These are phyloP conservation scores for Indicator maculatus DNA, from an alignment of 2,113 vertebrate species.

Conservation along the genomic window DNA sequence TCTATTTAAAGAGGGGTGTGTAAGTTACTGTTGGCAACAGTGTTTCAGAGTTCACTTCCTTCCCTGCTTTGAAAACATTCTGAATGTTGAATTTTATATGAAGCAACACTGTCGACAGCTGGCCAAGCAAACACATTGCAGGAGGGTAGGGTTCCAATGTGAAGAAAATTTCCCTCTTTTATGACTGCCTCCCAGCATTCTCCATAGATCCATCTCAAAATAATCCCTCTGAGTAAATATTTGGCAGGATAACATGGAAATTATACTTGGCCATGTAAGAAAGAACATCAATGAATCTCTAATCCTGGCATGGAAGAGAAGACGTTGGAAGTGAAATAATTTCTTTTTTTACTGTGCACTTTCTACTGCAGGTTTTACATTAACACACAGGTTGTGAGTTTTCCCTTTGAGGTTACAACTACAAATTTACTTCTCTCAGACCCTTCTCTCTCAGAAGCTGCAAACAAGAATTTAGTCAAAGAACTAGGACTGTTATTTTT, in stretches of 20 bases:
- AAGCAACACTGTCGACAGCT: conserved; percentile 65
- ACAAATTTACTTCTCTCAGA: not conserved
- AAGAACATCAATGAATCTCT: not conserved
- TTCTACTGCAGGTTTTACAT: not conserved
- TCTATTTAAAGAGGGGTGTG: not conserved
- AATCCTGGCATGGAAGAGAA: not conserved
- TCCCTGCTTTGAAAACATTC: not conserved
- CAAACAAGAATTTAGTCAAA: not conserved
- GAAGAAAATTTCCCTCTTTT: not conserved
- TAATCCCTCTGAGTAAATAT: not conserved
- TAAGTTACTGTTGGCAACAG: not conserved
- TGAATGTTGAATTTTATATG: not conserved
- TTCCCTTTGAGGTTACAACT: not conserved
- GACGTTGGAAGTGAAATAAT: not conserved
- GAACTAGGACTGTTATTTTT: not conserved
- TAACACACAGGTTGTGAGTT: not conserved
- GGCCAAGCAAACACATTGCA: conserved; percentile 56
- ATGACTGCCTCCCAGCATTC: not conserved
- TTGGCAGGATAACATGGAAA: not conserved
- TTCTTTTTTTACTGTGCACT: not conserved
- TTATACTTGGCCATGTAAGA: not conserved
- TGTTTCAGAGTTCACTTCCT: not conserved
- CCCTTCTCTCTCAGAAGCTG: not conserved
- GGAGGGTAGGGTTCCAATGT: not conserved
- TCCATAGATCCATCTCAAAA: not conserved